Conservation (phyloP, 1,140 invertebrate genomes). For the Drosophila biarmipes region DNA sequence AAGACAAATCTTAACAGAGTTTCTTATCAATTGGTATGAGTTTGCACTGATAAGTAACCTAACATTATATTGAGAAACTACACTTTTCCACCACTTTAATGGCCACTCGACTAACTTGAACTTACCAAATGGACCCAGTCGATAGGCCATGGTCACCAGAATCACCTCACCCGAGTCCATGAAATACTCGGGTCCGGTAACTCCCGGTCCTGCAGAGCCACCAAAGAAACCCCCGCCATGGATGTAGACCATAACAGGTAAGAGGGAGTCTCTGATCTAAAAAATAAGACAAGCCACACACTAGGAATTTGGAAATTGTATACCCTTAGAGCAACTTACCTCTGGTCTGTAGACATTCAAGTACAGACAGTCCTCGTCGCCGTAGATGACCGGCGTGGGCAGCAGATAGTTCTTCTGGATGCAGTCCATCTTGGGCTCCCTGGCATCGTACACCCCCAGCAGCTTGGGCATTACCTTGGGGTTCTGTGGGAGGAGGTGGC, state of each 20-base stretch:
- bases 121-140: constrained; percentile 76
- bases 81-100: no score
- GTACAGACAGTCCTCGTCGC: constrained; percentile 87
- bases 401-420: constrained; percentile 82
- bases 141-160: constrained; percentile 73
- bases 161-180: constrained; percentile 79
- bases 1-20: no score
- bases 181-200: constrained; percentile 84
- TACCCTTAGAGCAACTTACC: constrained; percentile 72
- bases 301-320: no score
- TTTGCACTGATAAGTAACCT: no score
- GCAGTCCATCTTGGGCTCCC: constrained; percentile 60
- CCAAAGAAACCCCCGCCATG: constrained; percentile 85
- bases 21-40: no score
- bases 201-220: constrained; percentile 68
- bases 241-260: constrained; percentile 85
- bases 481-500: constrained; percentile 50
- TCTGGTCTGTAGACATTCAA: constrained; percentile 87
- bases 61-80: no score
- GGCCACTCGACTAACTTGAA: background rate
- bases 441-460: constrained; percentile 64
- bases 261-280: background rate
- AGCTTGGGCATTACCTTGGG: constrained; percentile 65
- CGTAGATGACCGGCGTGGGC: constrained; percentile 64
- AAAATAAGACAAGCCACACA: background rate